These are phyloP conservation scores for Rhinolophus ferrumequinum DNA, from an alignment of 2,113 vertebrate genomes.

Conservation along the genomic window DNA sequence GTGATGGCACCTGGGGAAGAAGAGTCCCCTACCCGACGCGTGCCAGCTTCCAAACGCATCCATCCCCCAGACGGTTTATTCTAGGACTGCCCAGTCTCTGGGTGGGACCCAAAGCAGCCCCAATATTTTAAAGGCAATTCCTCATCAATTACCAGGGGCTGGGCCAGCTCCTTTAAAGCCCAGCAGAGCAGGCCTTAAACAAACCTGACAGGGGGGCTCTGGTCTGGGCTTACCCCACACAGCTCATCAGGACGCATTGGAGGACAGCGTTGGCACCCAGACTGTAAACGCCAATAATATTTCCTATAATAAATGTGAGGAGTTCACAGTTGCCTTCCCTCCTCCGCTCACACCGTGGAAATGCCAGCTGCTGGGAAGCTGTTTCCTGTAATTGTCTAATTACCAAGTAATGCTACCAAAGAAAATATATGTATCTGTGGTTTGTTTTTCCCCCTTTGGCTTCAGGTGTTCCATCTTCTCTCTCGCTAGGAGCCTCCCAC, in stretches of 20 bases:
- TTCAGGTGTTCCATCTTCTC: conserved; percentile 75
- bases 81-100: not conserved
- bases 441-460: conserved; percentile 49
- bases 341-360: conserved; percentile 36
- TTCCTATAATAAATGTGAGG: conserved; percentile 8
- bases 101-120: not conserved
- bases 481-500: conserved; percentile 46
- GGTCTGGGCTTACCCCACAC: not conserved
- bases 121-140: not conserved
- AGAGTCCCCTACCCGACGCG: not conserved
- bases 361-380: conserved; percentile 67
- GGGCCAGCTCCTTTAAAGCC: not conserved
- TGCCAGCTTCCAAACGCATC: not conserved
- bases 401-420: conserved; percentile 66
- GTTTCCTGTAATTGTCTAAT: conserved; percentile 76
- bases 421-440: conserved; percentile 66
- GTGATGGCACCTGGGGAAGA: not conserved
- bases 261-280: not conserved
- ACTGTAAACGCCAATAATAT: not conserved
- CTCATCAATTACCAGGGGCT: not conserved
- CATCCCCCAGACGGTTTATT: rapidly evolving
- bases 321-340: conserved; percentile 1
- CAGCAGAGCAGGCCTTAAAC: not conserved
- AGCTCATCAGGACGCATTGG: not conserved
- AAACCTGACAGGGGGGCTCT: not conserved